Evolutionary conservation across 2,113 vertebrate genomes (phyloP).

Genomic region (Atlantisia rogersi): DNA sequence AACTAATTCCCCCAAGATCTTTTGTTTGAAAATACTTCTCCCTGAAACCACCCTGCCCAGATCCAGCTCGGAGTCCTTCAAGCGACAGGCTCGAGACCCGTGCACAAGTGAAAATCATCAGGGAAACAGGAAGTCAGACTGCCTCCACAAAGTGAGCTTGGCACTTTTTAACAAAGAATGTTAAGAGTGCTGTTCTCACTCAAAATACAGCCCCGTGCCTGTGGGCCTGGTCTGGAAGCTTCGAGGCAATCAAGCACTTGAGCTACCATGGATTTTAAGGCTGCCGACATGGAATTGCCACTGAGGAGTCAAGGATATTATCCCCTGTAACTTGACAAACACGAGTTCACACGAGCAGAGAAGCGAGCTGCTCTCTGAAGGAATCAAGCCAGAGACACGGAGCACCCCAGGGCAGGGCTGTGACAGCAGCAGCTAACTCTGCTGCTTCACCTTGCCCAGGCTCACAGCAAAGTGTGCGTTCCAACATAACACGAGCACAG

Average conservation of each 20-base stretch:
- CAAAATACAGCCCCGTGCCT: background rate
- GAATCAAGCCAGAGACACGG: background rate
- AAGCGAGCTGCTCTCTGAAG: background rate
- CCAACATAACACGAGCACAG: background rate
- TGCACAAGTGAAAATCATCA: background rate
- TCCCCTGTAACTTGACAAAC: background rate
- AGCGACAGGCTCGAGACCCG: background rate
- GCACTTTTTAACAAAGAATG: background rate
- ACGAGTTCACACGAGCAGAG: background rate
- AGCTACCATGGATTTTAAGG: background rate
- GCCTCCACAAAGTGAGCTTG: background rate
- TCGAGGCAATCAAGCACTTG: background rate
- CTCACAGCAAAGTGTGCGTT: background rate
- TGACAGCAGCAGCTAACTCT: background rate
- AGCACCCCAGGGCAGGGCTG: background rate
- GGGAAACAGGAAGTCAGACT: background rate
- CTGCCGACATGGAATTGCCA: background rate
- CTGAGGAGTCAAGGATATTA: background rate
- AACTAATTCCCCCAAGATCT: slow-evolving; percentile 72
- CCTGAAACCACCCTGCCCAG: slow-evolving; percentile 30
- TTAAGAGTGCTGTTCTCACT: background rate
- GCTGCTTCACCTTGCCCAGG: background rate
- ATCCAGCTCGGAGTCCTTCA: background rate
- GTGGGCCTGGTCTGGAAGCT: background rate
- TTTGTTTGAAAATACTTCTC: slow-evolving; percentile 33